Conservation (phyloP, 1,140 invertebrate species). For the Metopolophium dirhodum region DNA sequence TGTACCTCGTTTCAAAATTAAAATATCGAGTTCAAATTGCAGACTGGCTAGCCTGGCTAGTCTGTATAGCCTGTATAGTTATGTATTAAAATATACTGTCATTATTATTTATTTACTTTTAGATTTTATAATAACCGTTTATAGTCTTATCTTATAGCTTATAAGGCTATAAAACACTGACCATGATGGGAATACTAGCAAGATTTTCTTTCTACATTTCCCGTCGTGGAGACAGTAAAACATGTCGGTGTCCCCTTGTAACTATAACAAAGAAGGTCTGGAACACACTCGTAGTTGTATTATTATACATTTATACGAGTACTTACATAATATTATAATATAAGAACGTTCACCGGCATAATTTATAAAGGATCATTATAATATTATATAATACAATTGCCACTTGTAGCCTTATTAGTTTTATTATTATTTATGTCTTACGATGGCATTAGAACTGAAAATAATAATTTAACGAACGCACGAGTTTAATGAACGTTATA, state of each 20-base stretch:
- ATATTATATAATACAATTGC: background rate
- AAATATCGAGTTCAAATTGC: background rate
- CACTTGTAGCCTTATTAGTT: background rate
- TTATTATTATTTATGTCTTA: slow-evolving; percentile 4
- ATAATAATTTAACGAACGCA: background rate
- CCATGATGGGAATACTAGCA: background rate
- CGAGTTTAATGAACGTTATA: background rate
- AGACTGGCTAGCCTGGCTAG: no score
- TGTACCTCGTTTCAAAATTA: background rate
- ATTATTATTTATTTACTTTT: background rate
- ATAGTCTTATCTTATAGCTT: background rate
- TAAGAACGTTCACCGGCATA: background rate
- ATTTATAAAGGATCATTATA: background rate
- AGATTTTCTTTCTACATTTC: background rate
- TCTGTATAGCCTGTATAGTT: no score
- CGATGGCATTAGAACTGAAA: background rate
- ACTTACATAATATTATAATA: background rate
- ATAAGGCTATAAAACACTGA: no score
- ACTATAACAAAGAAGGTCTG: background rate
- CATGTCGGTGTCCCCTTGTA: background rate
- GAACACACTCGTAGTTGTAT: background rate
- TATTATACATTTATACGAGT: background rate
- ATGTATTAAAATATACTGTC: background rate
- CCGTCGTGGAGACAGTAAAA: background rate
- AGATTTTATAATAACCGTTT: background rate